Base-by-base conservation (phyloP, 2,113 vertebrate genomes). In the Coptodon bakossiorum region DNA sequence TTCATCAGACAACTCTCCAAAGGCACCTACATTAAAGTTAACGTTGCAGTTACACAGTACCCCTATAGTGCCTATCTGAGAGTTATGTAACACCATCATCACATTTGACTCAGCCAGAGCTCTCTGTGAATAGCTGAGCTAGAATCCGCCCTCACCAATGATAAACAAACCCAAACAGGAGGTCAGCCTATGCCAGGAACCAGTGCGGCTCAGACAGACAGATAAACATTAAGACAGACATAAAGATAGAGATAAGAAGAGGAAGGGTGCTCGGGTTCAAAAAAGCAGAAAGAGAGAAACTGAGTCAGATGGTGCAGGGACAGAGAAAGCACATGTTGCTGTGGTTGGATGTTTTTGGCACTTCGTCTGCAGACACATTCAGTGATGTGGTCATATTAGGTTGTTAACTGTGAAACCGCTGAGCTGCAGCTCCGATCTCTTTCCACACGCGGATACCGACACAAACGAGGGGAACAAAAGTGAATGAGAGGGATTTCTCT, bases 161-260 rank as follows among this genome's bases (percentile, higher is more conserved):
- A 90, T 87, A 94, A 95, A 96, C 90, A 96, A 85, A 89, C 88
- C 34, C 12, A 89, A 92, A 91, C 84, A 86, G 57, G 54, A 83
- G 40, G 16, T 68, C 36, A 6, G 31, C 10, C 22, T 6, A 9
- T 84, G 84, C 80, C 87, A 78, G 82, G 81, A 91, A 79, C 34
- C 78, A 56, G 34, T 19, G 45, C 0, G 40, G 63, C 50, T 71
- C 87, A 94, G 94, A 94, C 93, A 88, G 92, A 88, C 40, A 86
- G 89, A 92, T 88, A 94, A 92, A 95, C 92, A 93, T 16, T n/a
- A 17, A 81, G 80, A 73, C 50, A 83, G 82, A 88, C 82, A 61
- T 83, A 50, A 80, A 45, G 66, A 89, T 84, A 63, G 82, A 89
- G 93, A 91, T 93, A 92, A 91, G 87, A 89, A 86, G 68, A 83